Conservation (phyloP, 2,888 invertebrate genomes). For the Smittia sp. region DNA sequence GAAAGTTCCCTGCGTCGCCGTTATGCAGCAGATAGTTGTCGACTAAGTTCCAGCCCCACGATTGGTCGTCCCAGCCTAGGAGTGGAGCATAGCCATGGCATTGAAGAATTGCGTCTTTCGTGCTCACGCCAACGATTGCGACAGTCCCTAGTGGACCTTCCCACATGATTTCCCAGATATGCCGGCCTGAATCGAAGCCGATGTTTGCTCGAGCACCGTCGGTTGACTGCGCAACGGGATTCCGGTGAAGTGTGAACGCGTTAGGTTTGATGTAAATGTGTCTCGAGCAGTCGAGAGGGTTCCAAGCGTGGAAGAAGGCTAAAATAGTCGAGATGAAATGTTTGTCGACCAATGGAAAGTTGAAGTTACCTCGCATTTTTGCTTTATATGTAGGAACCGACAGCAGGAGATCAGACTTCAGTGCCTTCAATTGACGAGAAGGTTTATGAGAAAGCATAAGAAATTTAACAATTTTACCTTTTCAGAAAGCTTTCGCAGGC, state of each 20-base stretch:
- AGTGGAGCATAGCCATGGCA: slow-evolving; percentile 94
- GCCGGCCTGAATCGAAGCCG: slow-evolving; percentile 86
- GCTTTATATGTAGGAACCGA: slow-evolving; percentile 88
- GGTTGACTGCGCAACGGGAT: slow-evolving; percentile 97
- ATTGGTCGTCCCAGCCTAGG: slow-evolving; percentile 88
- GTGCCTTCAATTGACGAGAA: slow-evolving; percentile 51
- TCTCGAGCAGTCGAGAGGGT: slow-evolving; percentile 93
- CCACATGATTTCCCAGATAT: slow-evolving; percentile 98
- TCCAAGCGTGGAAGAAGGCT: slow-evolving; percentile 97
- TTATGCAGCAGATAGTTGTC: slow-evolving; percentile 96
- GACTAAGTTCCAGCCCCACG: slow-evolving; percentile 99
- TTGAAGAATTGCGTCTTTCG: slow-evolving; percentile 89
- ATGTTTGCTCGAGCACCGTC: slow-evolving; percentile 90
- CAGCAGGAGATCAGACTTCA: slow-evolving; percentile 87
- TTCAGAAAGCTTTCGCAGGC: slow-evolving; percentile 80
- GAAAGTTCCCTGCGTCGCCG: slow-evolving; percentile 92
- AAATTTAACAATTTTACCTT: slow-evolving; percentile 48
- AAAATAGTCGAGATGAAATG: too few relatives aligned
- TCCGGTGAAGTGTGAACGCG: slow-evolving; percentile 95
- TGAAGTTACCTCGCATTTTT: slow-evolving; percentile 84
- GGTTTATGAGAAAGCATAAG: slow-evolving; percentile 53
- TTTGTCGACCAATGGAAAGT: too few relatives aligned
- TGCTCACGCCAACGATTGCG: slow-evolving; percentile 93
- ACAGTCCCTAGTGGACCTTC: slow-evolving; percentile 98
- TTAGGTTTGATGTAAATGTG: slow-evolving; percentile 96